phyloP scores from a whole-genome alignment of 2,113 vertebrate species.

The Lamprologus lemairii region DNA sequence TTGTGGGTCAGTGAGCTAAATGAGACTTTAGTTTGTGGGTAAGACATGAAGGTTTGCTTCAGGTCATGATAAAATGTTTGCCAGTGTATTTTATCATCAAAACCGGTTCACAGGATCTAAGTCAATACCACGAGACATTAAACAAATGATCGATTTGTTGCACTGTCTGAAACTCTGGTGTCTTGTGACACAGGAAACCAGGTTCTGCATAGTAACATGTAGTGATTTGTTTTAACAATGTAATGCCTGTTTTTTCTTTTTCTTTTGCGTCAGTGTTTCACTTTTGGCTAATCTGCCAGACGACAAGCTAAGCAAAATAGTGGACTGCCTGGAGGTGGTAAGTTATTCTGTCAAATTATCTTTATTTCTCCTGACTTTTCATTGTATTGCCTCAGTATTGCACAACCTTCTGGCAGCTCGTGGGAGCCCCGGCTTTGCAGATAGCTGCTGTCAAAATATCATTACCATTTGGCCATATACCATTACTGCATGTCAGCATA shows the following conservation, averaged over 20 bases:
- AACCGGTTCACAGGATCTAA: neutral
- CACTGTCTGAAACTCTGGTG: neutral
- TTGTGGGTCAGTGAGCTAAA: neutral
- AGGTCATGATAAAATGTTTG: rapidly evolving
- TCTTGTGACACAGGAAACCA: neutral
- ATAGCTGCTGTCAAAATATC: conserved; percentile 61
- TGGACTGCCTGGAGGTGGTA: conserved; percentile 78
- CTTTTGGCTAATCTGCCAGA: conserved; percentile 70
- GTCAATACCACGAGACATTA: rapidly evolving
- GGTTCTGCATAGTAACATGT: neutral
- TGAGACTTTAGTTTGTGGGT: neutral
- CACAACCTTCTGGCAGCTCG: conserved; percentile 3
- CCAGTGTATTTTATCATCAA: neutral
- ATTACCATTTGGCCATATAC: conserved; percentile 46
- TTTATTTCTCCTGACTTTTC: conserved; percentile 3
- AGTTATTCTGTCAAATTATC: conserved; percentile 46
- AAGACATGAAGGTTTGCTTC: neutral
- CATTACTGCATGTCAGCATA: conserved; percentile 45
- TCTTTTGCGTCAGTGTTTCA: conserved; percentile 58
- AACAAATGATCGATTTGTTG: neutral
- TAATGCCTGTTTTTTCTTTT: neutral
- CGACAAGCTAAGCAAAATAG: conserved; percentile 74
- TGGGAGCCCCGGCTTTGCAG: conserved; percentile 7
- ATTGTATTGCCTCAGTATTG: neutral
- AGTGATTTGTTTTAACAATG: neutral